Conservation (phyloP, 2,113 vertebrate species). For the Pungitius pungitius region DNA sequence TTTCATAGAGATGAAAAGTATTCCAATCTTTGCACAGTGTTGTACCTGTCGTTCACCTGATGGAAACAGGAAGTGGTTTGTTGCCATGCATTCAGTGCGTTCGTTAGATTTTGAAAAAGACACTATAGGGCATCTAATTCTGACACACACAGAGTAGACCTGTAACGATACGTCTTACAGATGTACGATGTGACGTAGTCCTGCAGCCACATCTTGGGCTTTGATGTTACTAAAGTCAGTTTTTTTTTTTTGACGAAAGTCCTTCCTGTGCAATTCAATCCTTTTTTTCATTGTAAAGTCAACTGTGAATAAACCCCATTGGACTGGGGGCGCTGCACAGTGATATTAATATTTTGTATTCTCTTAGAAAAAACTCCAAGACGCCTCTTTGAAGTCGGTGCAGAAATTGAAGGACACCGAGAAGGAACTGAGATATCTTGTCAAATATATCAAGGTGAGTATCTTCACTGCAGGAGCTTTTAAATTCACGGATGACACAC, state of each 20-base stretch:
- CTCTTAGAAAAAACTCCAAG: conserved; percentile 75
- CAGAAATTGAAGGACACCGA: conserved; percentile 72
- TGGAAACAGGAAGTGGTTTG: neutral
- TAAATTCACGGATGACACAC: neutral
- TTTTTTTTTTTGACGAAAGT: conserved; percentile 25
- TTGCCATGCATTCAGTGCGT: neutral
- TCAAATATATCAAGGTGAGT: conserved; percentile 78
- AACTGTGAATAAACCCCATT: neutral
- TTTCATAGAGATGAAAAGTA: too few relatives aligned
- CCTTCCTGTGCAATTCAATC: conserved; percentile 6
- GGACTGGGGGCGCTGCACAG: neutral
- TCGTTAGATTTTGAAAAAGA: too few relatives aligned
- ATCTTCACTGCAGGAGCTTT: neutral
- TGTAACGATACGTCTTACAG: neutral
- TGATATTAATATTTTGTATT: conserved; percentile 40
- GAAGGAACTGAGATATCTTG: conserved; percentile 76
- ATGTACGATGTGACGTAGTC: neutral
- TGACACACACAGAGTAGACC: neutral
- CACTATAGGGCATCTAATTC: neutral
- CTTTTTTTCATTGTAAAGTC: conserved; percentile 30
- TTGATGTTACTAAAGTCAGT: conserved; percentile 12
- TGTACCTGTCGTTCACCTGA: neutral
- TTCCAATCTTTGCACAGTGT: too few relatives aligned
- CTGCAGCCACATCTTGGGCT: conserved; percentile 7
- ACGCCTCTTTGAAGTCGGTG: conserved; percentile 69